A percentile compares a stretch with the other conserved stretches of the same genome.
These are phyloP conservation scores for Drosophila atroscutellata DNA, from an alignment of 2,888 invertebrate genomes.

Conservation along the genomic window DNA sequence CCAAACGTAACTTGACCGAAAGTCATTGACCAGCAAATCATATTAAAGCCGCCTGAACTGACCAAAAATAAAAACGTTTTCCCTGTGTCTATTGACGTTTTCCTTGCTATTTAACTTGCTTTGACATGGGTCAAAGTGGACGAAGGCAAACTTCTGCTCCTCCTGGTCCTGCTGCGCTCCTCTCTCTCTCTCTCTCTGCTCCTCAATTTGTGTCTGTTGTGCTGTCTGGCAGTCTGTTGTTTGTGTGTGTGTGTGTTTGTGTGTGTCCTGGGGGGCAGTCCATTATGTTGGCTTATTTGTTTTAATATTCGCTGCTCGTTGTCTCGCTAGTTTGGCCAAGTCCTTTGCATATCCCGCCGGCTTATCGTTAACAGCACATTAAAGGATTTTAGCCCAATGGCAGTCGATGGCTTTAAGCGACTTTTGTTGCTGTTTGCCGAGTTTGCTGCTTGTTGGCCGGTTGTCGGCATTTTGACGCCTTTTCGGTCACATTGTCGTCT, in stretches of 20 bases:
- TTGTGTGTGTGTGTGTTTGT: neutral
- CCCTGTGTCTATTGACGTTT: conserved; percentile 16
- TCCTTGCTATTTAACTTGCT: conserved; percentile 56
- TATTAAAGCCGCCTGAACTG: conserved; percentile 42
- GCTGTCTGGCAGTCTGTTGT: conserved; percentile 12
- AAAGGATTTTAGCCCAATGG: conserved; percentile 65
- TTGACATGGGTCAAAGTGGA: conserved; percentile 73
- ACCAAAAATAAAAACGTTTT: conserved; percentile 50
- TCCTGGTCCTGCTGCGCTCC: neutral
- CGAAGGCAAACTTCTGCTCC: conserved; percentile 3
- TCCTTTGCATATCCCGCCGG: conserved; percentile 70
- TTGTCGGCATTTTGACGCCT: conserved; percentile 28
- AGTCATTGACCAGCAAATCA: conserved; percentile 69
- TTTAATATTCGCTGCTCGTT: conserved; percentile 79
- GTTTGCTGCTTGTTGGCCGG: conserved; percentile 10
- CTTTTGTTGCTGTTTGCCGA: conserved; percentile 37
- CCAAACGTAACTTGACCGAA: conserved; percentile 31
- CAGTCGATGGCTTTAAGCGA: conserved; percentile 57
- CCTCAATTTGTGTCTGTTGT: conserved; percentile 1
- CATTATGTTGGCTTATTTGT: conserved; percentile 75
- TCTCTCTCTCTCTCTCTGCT: neutral
- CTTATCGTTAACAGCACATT: conserved; percentile 80
- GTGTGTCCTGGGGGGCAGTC: conserved; percentile 48
- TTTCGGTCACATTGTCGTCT: conserved; percentile 27
- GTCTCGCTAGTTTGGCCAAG: conserved; percentile 69